Evolutionary conservation across 2,888 invertebrate species (phyloP).

Genomic region (Microdon myrmicae): DNA sequence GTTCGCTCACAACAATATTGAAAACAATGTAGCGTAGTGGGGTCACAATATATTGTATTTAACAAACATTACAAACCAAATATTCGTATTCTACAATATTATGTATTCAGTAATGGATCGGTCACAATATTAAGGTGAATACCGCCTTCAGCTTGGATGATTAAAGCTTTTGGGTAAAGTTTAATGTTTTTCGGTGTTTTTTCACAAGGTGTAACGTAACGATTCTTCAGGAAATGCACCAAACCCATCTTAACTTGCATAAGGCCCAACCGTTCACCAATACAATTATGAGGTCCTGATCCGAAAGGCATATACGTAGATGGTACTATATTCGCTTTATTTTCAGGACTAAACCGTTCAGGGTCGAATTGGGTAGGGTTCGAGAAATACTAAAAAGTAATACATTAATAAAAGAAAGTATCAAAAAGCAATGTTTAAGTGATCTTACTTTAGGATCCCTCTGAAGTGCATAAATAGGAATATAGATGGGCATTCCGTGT

Average conservation of each 20-base stretch:
- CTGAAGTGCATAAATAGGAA: conserved; percentile 63
- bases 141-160: conserved; percentile 47
- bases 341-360: conserved; percentile 61
- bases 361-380: conserved; percentile 64
- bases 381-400: conserved; percentile 58
- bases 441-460: conserved; percentile 62
- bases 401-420: not conserved
- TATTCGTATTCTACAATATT: not conserved
- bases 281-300: conserved; percentile 62
- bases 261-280: conserved; percentile 63
- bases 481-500: conserved; percentile 60
- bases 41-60: no score
- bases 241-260: conserved; percentile 62
- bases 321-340: conserved; percentile 56
- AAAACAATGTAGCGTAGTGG: no score
- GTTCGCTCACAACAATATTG: no score
- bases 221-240: conserved; percentile 61
- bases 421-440: not conserved
- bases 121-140: conserved; percentile 36
- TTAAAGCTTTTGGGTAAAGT: conserved; percentile 39
- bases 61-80: no score
- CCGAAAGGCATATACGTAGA: conserved; percentile 63
- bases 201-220: conserved; percentile 37
- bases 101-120: not conserved
- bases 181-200: conserved; percentile 15